Conservation (phyloP, 2,888 invertebrate genomes). For the Leucophora obtusa region DNA sequence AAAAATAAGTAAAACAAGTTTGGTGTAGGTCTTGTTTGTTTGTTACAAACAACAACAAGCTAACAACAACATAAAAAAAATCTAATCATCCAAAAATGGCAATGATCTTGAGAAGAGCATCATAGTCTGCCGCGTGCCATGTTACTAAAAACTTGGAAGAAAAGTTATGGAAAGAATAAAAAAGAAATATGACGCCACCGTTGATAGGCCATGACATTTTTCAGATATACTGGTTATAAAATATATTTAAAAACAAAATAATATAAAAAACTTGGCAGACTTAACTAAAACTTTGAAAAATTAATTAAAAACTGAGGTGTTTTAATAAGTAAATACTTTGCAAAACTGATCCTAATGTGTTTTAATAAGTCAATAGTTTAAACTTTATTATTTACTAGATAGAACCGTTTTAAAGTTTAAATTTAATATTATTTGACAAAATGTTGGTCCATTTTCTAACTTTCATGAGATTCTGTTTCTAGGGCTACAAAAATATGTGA, state of each 20-base stretch:
- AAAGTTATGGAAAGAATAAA: not conserved
- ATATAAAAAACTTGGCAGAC: too few species aligned
- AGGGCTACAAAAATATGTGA: too few species aligned
- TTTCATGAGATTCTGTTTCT: too few species aligned
- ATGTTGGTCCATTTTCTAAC: too few species aligned
- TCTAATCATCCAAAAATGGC: conserved; percentile 64
- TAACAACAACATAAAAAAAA: not conserved
- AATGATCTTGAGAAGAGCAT: conserved; percentile 64
- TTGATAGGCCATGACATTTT: not conserved
- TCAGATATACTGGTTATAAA: not conserved
- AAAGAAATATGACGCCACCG: not conserved
- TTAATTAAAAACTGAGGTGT: too few species aligned
- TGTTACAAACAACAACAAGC: not conserved
- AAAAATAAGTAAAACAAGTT: not conserved
- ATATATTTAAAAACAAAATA: not conserved
- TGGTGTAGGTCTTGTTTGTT: not conserved
- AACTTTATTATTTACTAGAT: too few species aligned
- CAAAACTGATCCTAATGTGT: too few species aligned
- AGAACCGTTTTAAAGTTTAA: too few species aligned
- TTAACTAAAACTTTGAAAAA: too few species aligned
- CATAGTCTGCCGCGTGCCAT: conserved; percentile 59
- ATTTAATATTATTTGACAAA: too few species aligned
- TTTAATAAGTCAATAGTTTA: too few species aligned
- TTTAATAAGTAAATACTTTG: too few species aligned
- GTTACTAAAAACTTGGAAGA: conserved; percentile 4